Conservation (phyloP, 64 coral and sea anemone genomes). For the Stichodactyla helianthus region DNA sequence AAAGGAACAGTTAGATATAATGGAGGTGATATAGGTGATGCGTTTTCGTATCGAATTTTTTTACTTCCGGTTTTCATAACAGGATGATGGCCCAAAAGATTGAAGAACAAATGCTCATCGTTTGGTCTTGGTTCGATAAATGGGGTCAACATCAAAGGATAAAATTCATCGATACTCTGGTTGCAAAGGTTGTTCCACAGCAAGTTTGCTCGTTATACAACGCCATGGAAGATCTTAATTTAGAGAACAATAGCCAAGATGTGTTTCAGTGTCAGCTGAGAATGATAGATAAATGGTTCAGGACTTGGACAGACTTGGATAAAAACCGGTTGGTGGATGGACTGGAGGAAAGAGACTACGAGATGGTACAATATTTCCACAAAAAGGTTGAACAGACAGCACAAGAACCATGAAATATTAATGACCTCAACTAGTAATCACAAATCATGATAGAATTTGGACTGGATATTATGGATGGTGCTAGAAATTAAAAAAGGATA, state of each 20-base stretch:
- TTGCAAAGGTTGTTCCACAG: constrained; percentile 20
- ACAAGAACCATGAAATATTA: constrained; percentile 5
- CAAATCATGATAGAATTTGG: no score
- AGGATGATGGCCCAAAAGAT: background rate
- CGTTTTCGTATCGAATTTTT: background rate
- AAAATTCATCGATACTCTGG: constrained; percentile 38
- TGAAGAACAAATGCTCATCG: constrained; percentile 15
- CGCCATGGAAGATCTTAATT: constrained; percentile 31
- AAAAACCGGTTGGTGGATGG: constrained; percentile 46
- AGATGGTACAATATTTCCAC: constrained; percentile 40
- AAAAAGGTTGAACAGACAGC: constrained; percentile 42
- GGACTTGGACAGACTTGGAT: constrained; percentile 28
- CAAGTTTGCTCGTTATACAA: constrained; percentile 28
- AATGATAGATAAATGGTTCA: constrained; percentile 42
- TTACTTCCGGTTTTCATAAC: background rate
- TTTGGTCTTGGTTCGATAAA: constrained; percentile 37
- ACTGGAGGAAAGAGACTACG: constrained; percentile 37
- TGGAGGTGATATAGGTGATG: background rate
- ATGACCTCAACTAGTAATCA: no score
- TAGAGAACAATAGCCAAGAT: constrained; percentile 19
- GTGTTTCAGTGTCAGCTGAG: constrained; percentile 46
- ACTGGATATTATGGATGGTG: no score
- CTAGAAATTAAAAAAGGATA: no score
- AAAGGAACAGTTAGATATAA: background rate
- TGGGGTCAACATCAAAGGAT: constrained; percentile 26